Evolutionary conservation across 2,113 vertebrate species (phyloP).

Genomic region (Bagarius yarrelli): DNA sequence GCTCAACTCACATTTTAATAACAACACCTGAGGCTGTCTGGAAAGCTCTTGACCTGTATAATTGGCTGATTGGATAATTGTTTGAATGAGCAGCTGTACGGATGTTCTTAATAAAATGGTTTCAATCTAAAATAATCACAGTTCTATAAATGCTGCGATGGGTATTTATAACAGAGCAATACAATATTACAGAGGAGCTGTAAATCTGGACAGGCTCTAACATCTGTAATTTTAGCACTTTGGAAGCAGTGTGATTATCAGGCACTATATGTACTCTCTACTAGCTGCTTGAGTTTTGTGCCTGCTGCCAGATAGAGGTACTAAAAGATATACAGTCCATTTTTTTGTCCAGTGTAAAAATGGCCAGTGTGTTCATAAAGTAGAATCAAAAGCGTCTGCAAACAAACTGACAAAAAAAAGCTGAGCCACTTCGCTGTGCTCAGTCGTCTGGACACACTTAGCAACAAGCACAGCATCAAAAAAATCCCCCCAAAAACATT

Average conservation of each 20-base stretch:
- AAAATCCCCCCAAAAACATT: background rate
- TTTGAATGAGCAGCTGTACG: background rate
- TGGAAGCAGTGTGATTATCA: background rate
- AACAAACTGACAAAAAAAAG: constrained; percentile 24
- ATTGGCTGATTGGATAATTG: background rate
- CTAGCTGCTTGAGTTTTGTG: background rate
- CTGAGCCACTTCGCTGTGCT: background rate
- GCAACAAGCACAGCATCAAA: background rate
- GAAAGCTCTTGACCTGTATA: background rate
- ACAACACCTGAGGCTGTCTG: constrained; percentile 5
- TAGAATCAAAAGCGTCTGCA: constrained; percentile 8
- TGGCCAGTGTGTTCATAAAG: constrained; percentile 11
- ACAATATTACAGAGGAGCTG: background rate
- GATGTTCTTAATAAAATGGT: background rate
- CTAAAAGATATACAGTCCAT: constrained; percentile 2
- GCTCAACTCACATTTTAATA: constrained; percentile 8
- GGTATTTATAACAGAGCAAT: background rate
- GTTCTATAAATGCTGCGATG: background rate
- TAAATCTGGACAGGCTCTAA: background rate
- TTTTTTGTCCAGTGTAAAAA: background rate
- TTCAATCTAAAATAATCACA: background rate
- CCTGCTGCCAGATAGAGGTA: background rate
- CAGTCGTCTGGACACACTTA: background rate
- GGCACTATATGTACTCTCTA: background rate
- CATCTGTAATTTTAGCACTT: background rate